These are phyloP conservation scores for Lithosia quadra DNA, from an alignment of 2,888 invertebrate genomes.

Conservation along the genomic window DNA sequence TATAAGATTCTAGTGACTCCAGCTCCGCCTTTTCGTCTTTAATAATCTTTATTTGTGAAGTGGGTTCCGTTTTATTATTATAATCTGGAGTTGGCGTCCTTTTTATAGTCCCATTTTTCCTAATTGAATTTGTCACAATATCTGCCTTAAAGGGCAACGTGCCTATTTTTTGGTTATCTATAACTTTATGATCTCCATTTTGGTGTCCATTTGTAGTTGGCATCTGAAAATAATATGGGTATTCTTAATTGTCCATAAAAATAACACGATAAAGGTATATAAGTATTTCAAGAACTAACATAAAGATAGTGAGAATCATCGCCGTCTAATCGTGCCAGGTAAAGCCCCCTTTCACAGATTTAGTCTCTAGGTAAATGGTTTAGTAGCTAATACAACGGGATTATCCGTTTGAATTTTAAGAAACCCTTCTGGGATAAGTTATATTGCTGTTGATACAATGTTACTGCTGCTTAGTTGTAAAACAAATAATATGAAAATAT, in stretches of 20 bases:
- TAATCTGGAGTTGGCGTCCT: conserved; percentile 81
- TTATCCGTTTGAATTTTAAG: no score
- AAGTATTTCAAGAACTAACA: no score
- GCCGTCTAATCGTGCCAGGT: no score
- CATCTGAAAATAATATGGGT: conserved; percentile 66
- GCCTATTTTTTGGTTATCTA: conserved; percentile 46
- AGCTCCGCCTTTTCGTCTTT: conserved; percentile 89
- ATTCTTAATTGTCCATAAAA: neutral
- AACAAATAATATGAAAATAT: neutral
- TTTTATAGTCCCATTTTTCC: conserved; percentile 71
- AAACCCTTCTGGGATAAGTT: neutral
- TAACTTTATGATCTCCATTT: conserved; percentile 67
- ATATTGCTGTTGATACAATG: neutral
- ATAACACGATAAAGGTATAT: neutral
- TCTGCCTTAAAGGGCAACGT: conserved; percentile 44
- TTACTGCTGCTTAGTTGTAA: neutral
- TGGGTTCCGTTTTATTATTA: conserved; percentile 64
- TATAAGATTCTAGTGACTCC: conserved; percentile 92
- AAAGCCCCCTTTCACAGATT: no score
- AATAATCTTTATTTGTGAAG: conserved; percentile 60
- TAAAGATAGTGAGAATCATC: neutral
- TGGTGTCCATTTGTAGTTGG: conserved; percentile 70
- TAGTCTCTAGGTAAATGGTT: no score
- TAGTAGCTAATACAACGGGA: neutral
- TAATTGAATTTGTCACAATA: conserved; percentile 63